Base-by-base conservation (phyloP, 1,140 invertebrate species). In the Orchesella cincta region DNA sequence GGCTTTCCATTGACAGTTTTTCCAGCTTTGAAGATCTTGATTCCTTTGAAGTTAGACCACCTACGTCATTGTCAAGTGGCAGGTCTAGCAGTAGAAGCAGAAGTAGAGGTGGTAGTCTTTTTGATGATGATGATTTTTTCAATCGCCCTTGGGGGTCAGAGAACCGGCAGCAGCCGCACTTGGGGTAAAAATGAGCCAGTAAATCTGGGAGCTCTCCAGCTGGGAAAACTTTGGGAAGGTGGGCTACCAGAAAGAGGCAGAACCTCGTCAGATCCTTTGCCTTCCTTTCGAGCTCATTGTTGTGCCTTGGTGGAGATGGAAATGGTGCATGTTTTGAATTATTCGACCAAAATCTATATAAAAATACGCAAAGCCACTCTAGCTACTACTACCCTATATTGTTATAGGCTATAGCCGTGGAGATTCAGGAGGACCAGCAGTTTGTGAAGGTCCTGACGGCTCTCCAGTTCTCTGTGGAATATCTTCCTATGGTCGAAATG, bases 401-500 rank as follows among this genome's bases (percentile, higher is more conserved):
- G n/a, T n/a, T n/a, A n/a, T n/a, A 1, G 62, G 62, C 3, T 67
- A 67, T 29, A 67, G 62, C 29, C 26, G 62, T 31, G 62, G 28
- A 31, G 62, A 67, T 67, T 31, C 62, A 12, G 62, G 62, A 31
- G n/a, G n/a, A n/a, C 62, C 62, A 14, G 62, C 62, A 2, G 33
- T 67, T 67, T 67, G 62, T 67, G 62, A 67, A 8, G 14, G 31
- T 67, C 28, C 28, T 31, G 62, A 67, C 33, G 62, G 62, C 3
- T 31, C 62, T 67, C 62, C 62, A 23, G 28, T 67, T 67, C 62
- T 67, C 23, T 67, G 62, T 67, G 62, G 62, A 67, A 67, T 67
- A 18, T 67, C 62, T 2, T 67, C 62, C 62, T 67, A 31, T 67
- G 62, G 62, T 14, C 26, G 62, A 29, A 67, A 67, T 33, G 62